Base-by-base conservation (phyloP, 2,888 invertebrate genomes). In the Petrolisthes cinctipes region DNA sequence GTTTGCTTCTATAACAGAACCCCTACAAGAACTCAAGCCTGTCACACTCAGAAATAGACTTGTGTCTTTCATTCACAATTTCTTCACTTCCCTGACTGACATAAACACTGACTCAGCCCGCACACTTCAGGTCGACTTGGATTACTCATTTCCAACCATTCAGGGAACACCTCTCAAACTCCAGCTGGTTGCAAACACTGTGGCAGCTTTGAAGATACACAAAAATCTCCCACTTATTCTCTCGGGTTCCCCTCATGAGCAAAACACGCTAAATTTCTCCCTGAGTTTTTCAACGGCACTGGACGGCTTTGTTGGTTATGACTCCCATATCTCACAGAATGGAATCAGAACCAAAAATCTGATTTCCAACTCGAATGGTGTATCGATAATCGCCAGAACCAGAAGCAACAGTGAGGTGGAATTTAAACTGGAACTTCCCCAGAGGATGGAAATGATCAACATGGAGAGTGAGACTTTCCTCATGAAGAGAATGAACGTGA, bases 141-240 rank as follows among this genome's bases (percentile, higher is more conserved):
- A 89, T 14, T 73, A 86, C 6, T 75, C 73, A 14, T 80, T 90
- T 17, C 89, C 90, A 17, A 90, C 89, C 51, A 83, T 84, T 11
- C 90, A 90, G 56, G 90, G 90, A 9, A 86, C 85, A 61, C 87
- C 89, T 6, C 75, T 90, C 68, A 81, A 87, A 57, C 23, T 89
- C 7, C 83, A 73, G 51, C 17, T 82, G 5, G 81, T 80, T 23
- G 57, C 76, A 37, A 78, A 85, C 53, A 83, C 68, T 6, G 86
- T 90, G 4, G 80, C 66, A 0, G 83, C 76, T 7, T 37, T 89
- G 2, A 68, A 56, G 23, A 54, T 79, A n/a, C 56, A 75, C 23
- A 81, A 57, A 37, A 79, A 73, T n/a, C n/a, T 84, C 17, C 56
- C 53, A 68, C 76, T 53, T n/a, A 66, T 53, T 51, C 17, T 66